Conservation (phyloP, 2,888 invertebrate genomes). For the Lamproptera curius region DNA sequence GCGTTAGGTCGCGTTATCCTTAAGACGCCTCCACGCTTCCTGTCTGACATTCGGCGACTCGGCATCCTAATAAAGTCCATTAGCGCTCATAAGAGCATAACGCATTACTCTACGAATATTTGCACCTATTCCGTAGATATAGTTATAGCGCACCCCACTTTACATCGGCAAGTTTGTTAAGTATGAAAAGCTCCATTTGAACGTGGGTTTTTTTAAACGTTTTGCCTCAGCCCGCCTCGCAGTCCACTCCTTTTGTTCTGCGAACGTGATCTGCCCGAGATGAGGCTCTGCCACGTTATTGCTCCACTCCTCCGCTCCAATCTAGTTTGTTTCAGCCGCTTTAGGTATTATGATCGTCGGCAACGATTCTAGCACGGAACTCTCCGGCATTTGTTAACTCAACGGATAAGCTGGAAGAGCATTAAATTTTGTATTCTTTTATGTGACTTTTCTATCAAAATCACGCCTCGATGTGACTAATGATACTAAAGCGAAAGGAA, state of each 20-base stretch:
- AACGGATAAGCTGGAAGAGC: slow-evolving; percentile 52
- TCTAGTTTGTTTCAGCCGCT: slow-evolving; percentile 58
- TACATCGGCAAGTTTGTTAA: slow-evolving; percentile 59
- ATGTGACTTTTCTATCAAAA: slow-evolving; percentile 56
- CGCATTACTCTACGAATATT: too few species aligned
- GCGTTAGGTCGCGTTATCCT: slow-evolving; percentile 58
- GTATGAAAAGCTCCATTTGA: slow-evolving; percentile 68
- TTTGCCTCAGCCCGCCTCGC: slow-evolving; percentile 53
- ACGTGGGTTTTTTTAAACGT: slow-evolving; percentile 58
- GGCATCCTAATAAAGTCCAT: slow-evolving; percentile 1
- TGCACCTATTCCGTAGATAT: slow-evolving; percentile 16
- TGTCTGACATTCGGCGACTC: slow-evolving; percentile 20
- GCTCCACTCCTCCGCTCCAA: slow-evolving; percentile 56
- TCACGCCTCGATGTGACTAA: slow-evolving; percentile 50
- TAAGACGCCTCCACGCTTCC: slow-evolving; percentile 36
- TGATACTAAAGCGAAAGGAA: too few species aligned
- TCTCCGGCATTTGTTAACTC: slow-evolving; percentile 52
- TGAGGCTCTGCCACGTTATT: slow-evolving; percentile 65
- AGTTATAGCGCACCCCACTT: slow-evolving; percentile 42
- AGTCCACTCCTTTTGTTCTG: slow-evolving; percentile 65
- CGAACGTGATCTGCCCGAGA: slow-evolving; percentile 72
- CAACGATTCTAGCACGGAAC: slow-evolving; percentile 45
- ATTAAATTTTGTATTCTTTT: too few species aligned
- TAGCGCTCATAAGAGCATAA: not conserved
- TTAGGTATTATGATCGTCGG: slow-evolving; percentile 49